Base-by-base conservation (phyloP, 35 echinoderm and acorn worm genomes). In the Apostichopus californicus region DNA sequence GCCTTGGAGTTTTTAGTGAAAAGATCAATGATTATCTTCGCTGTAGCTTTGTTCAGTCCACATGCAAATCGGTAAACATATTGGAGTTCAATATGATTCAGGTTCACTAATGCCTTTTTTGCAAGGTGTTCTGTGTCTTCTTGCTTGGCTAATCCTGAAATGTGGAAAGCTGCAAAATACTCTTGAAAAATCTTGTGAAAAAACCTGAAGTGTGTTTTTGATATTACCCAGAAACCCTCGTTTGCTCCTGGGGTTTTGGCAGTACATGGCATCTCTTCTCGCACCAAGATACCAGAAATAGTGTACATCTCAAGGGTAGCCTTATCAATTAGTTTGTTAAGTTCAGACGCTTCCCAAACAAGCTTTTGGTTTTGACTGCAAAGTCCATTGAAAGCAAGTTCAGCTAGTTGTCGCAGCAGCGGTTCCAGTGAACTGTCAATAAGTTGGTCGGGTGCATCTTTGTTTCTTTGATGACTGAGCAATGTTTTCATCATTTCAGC, bases 101-200 rank as follows among this genome's bases (percentile, higher is more conserved):
- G 52, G 20, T 79, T 79, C 17, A 3, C 3, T 26, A 79, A 79
- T 34, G 11, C 23, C 22, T 4, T 26, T 26, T 79, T 46, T 46
- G 34, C 52, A 12, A 79, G 18, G 78, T 79, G 9, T 6, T 25
- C 11, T 6, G 5, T 5, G 11, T 24, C 78, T 52, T 34, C 26
- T 12, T 5, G 3, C 4, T 79, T 79, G 4, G 78, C 5, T 5
- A 79, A 12, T 24, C 26, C 18, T 34, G 26, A 18, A 5, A 79
- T 26, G 22, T 23, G 22, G 11, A 24, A 79, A 6, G 78, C 78
- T 24, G 78, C 78, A 52, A 34, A 79, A 10, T 34, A 79, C 26
- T 79, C 78, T 26, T 79, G 78, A 25, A 79, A 79, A 79, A 23
- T 79, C 52, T 79, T 79, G 52, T 79, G 78, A 54, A 79, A 79